These are phyloP conservation scores for Dendrophyllia cribrosa DNA, from an alignment of 64 coral and sea anemone genomes.

Conservation along the genomic window DNA sequence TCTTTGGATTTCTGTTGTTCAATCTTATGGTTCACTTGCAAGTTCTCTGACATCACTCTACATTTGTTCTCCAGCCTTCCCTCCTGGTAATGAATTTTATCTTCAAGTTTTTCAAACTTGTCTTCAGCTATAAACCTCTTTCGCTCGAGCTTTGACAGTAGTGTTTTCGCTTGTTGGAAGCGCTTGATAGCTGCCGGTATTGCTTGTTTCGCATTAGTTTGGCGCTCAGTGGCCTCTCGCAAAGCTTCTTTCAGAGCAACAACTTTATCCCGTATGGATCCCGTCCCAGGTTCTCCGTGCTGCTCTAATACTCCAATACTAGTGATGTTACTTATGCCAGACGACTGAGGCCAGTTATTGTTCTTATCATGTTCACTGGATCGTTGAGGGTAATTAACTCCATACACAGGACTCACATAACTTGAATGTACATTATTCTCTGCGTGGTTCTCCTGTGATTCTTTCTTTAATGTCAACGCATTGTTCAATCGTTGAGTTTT, in stretches of 20 bases:
- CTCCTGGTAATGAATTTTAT: slow-evolving; percentile 55
- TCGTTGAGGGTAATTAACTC: not conserved
- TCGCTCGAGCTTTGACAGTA: slow-evolving; percentile 48
- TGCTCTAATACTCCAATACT: not conserved
- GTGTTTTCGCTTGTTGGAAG: slow-evolving; percentile 50
- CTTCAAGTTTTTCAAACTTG: slow-evolving; percentile 64
- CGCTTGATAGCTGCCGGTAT: slow-evolving; percentile 47
- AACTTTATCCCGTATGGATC: slow-evolving; percentile 86
- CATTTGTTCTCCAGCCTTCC: slow-evolving; percentile 24
- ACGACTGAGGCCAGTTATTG: not conserved
- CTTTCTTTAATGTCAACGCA: slow-evolving; percentile 54
- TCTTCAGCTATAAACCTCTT: slow-evolving; percentile 68
- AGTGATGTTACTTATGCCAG: not conserved
- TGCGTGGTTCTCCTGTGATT: not conserved
- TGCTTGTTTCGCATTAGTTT: slow-evolving; percentile 48
- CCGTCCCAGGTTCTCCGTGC: slow-evolving; percentile 44
- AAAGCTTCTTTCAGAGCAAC: slow-evolving; percentile 76
- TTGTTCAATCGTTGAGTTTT: slow-evolving; percentile 71
- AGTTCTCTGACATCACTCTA: slow-evolving; percentile 50
- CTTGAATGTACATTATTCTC: not conserved
- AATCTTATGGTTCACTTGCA: slow-evolving; percentile 36
- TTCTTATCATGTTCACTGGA: not conserved
- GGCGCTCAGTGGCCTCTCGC: slow-evolving; percentile 39
- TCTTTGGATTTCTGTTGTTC: slow-evolving; percentile 57
- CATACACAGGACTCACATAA: not conserved